phyloP scores from a whole-genome alignment of 1,140 invertebrate species.

The Oncopodura yosiiana region DNA sequence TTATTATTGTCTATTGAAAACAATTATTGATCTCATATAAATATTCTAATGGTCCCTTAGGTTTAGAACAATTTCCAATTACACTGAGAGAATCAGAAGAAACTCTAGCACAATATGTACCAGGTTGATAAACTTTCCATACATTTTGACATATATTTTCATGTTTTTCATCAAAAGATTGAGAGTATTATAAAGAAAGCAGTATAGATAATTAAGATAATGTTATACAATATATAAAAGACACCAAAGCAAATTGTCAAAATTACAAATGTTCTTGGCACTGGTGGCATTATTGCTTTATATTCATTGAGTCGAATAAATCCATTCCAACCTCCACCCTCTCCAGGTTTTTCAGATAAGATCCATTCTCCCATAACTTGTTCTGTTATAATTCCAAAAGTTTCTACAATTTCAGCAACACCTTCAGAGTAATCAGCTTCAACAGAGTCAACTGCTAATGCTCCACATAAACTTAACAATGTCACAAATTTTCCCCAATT shows the following conservation, averaged over 20 bases:
- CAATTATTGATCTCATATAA: no score
- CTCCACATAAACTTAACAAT: constrained; percentile 25
- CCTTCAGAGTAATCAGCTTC: constrained; percentile 31
- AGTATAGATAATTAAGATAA: no score
- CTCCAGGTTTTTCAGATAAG: constrained; percentile 6
- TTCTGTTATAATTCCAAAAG: constrained; percentile 30
- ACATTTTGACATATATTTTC: no score
- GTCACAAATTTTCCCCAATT: constrained; percentile 32
- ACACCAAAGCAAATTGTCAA: background rate
- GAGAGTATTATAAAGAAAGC: no score
- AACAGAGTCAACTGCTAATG: constrained; percentile 31
- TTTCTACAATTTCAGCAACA: constrained; percentile 30
- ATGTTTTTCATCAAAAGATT: no score
- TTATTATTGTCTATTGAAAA: no score
- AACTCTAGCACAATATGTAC: no score
- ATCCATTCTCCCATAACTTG: constrained; percentile 34
- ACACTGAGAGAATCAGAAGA: no score
- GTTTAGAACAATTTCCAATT: no score
- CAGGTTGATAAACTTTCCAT: no score
- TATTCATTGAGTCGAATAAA: constrained; percentile 28
- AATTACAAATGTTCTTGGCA: constrained; percentile 27
- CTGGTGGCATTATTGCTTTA: constrained; percentile 22
- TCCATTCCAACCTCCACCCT: constrained; percentile 27
- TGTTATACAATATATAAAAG: no score
- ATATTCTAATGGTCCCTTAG: no score